Evolutionary conservation across 2,888 invertebrate species (phyloP), one percentile per base, ranked within the genome.

Genomic region (Epistrophe eligans): DNA sequence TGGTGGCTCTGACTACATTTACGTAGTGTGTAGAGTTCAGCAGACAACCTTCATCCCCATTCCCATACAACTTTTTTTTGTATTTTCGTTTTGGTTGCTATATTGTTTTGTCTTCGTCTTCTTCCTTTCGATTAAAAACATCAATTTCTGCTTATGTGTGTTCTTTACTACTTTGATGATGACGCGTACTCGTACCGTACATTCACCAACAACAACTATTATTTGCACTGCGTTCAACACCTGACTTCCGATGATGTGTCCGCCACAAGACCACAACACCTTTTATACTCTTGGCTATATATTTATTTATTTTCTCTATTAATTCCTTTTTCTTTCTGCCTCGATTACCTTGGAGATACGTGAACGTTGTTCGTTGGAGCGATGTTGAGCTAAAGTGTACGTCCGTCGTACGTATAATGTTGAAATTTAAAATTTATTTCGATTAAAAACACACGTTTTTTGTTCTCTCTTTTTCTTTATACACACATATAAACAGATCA

Each of bases 41-140:
- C 87, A 87, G 87, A 87, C 87, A 87, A 87, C 87, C 87, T 87
- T 87, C 87, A 87, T 87, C 87, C 87, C 72, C 83, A 83, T 79
- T 87, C 87, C 83, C 76, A 79, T 67, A 76, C 58, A 57, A 55
- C 60, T 71, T 50, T 71, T 77, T 50, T 76, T 64, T 57, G 24
- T 64, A 40, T n/a, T 77, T 67, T 60, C 52, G 15, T 32, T 72
- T 55, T 32, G 13, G n/a, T 80, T 35, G 38, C 24, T 82, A 45
- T 85, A 71, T 85, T 85, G 55, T 73, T 57, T 77, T 81, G 50
- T 74, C 70, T 85, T 82, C 71, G 50, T 71, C 82, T 70, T 77
- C 45, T 50, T 81, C 50, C 66, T 62, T 67, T 70, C 40, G 67
- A 83, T 87, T 79, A 79, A 76, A 43, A 83, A 62, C 79, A 83